Evolutionary conservation across 2,888 invertebrate species (phyloP).

Genomic region (Euphydryas editha): DNA sequence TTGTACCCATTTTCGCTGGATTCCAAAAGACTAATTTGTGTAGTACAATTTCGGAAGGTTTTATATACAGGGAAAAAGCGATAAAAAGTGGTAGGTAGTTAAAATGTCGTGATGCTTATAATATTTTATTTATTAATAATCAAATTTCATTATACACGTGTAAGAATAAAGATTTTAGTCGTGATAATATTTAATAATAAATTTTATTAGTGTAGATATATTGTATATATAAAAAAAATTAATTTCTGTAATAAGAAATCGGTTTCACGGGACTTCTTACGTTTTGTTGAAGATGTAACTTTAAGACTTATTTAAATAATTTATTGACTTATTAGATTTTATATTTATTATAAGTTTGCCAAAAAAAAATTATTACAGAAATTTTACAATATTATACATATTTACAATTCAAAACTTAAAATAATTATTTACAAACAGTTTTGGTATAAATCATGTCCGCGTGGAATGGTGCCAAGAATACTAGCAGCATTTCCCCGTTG

Average conservation of each 20-base stretch:
- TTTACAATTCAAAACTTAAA: no score
- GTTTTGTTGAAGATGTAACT: neutral
- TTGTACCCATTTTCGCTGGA: slow-evolving; percentile 37
- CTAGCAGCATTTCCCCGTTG: no score
- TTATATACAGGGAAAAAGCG: slow-evolving; percentile 39
- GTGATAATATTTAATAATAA: neutral
- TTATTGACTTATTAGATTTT: no score
- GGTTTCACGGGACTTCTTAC: no score
- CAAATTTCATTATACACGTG: slow-evolving; percentile 27
- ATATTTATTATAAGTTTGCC: no score
- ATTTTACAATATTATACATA: no score
- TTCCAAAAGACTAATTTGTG: slow-evolving; percentile 31
- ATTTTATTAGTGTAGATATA: neutral
- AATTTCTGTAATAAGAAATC: no score
- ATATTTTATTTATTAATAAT: slow-evolving; percentile 21
- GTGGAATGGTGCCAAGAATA: no score
- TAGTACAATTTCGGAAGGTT: neutral
- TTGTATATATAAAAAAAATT: no score
- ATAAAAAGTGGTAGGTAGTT: slow-evolving; percentile 22
- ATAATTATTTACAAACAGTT: no score
- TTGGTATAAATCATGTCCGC: no score
- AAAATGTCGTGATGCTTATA: slow-evolving; percentile 34
- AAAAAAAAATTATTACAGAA: no score
- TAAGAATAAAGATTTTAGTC: slow-evolving; percentile 19
- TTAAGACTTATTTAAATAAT: neutral